Conservation (phyloP, 2,888 invertebrate species). For the Chloroclysta siterata region DNA sequence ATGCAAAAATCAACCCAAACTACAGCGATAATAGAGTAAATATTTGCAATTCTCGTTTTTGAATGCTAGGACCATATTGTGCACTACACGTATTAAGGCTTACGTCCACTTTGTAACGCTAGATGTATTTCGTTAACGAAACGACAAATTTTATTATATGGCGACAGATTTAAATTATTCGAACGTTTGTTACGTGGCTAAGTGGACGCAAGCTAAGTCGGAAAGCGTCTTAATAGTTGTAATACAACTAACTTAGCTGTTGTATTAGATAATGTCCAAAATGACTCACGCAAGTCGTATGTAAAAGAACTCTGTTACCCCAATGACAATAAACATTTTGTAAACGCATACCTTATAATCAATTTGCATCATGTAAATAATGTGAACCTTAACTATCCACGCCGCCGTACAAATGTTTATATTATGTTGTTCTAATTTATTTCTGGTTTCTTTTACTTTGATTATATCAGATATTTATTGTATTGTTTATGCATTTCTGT, state of each 20-base stretch:
- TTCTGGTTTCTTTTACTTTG: conserved; percentile 57
- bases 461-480: conserved; percentile 64
- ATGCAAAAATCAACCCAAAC: neutral
- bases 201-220: conserved; percentile 4
- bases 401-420: conserved; percentile 60
- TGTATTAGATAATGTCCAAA: conserved; percentile 41
- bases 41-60: neutral
- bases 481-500: conserved; percentile 79
- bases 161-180: neutral
- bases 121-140: neutral
- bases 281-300: conserved; percentile 20
- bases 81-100: conserved; percentile 16
- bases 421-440: conserved; percentile 56
- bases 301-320: conserved; percentile 44
- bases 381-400: conserved; percentile 45
- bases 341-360: conserved; percentile 55
- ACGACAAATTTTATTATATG: neutral
- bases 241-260: conserved; percentile 43
- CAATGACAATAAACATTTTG: conserved; percentile 78
- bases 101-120: neutral
- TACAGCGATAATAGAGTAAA: neutral
- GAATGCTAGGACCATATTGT: conserved; percentile 12
- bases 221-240: conserved; percentile 31
- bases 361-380: conserved; percentile 61
- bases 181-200: neutral